phyloP scores from a whole-genome alignment of 2,797 vertebrate genomes.

The Sebastes minor region DNA sequence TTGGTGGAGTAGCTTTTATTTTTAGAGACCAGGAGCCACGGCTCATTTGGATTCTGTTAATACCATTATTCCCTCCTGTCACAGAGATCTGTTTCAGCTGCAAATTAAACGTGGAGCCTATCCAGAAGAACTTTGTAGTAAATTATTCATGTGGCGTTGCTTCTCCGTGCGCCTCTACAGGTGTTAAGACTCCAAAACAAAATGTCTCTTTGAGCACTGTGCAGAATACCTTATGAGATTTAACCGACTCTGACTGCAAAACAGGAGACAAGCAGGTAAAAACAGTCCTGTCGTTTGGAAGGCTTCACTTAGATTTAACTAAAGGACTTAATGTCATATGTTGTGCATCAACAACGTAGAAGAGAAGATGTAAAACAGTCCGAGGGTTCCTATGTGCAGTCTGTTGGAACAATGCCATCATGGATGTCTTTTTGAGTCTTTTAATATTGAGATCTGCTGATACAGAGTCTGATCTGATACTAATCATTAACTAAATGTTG shows the following conservation, averaged over 20 bases:
- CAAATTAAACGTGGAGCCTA: background rate
- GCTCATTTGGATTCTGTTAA: slow-evolving; percentile 7
- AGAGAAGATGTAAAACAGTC: background rate
- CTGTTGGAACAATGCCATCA: too few species aligned
- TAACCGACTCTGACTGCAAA: background rate
- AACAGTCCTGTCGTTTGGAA: background rate
- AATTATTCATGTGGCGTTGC: slow-evolving; percentile 14
- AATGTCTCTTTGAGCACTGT: background rate
- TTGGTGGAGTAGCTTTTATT: background rate
- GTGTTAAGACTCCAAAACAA: slow-evolving; percentile 2
- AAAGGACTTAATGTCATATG: too few species aligned
- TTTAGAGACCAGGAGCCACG: background rate
- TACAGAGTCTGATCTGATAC: too few species aligned
- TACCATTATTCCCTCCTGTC: background rate
- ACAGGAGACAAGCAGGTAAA: background rate
- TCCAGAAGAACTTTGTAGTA: background rate
- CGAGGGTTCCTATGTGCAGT: background rate
- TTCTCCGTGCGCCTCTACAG: background rate
- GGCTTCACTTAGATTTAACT: background rate
- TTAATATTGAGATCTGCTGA: too few species aligned
- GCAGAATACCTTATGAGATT: background rate
- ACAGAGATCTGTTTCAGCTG: background rate
- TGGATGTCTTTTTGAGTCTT: too few species aligned
- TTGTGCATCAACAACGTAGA: background rate
- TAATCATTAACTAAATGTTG: too few species aligned